phyloP scores from a whole-genome alignment of 53 echinoderm and acorn worm species.

The Apostichopus leukothele region DNA sequence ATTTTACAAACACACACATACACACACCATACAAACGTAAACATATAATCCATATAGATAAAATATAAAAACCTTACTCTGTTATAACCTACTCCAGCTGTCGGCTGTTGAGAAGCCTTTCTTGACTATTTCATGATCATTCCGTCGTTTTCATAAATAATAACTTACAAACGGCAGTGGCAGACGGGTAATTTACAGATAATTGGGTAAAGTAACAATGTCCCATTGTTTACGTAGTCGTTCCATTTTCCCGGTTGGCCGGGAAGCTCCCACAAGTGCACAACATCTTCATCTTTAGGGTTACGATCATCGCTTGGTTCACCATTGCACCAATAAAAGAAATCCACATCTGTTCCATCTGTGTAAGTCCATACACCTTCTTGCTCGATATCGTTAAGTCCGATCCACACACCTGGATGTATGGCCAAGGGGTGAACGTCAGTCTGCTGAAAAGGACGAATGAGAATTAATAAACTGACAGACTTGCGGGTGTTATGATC shows the following conservation, averaged over 20 bases:
- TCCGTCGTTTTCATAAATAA: too few relatives aligned
- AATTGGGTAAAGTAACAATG: not conserved
- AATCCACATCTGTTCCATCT: not conserved
- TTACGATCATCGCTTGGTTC: not conserved
- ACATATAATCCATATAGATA: too few relatives aligned
- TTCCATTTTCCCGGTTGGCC: not conserved
- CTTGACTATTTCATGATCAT: too few relatives aligned
- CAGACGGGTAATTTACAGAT: constrained; percentile 11
- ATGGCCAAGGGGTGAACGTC: not conserved
- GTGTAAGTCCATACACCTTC: constrained; percentile 4
- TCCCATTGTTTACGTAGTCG: not conserved
- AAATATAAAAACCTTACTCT: too few relatives aligned
- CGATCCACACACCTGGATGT: not conserved
- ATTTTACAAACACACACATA: too few relatives aligned
- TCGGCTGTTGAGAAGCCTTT: too few relatives aligned
- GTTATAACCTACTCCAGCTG: too few relatives aligned
- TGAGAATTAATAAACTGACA: too few relatives aligned
- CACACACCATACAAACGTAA: too few relatives aligned
- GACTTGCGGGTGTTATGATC: too few relatives aligned
- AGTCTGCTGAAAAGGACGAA: too few relatives aligned
- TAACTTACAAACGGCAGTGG: not conserved
- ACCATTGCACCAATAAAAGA: not conserved
- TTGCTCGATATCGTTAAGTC: not conserved
- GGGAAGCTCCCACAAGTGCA: not conserved
- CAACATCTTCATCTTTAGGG: constrained; percentile 1